A percentile compares a stretch with the other conserved stretches of the same genome.
These are phyloP conservation scores for Cydia strobilella DNA, from an alignment of 1,140 invertebrate genomes.

Conservation along the genomic window DNA sequence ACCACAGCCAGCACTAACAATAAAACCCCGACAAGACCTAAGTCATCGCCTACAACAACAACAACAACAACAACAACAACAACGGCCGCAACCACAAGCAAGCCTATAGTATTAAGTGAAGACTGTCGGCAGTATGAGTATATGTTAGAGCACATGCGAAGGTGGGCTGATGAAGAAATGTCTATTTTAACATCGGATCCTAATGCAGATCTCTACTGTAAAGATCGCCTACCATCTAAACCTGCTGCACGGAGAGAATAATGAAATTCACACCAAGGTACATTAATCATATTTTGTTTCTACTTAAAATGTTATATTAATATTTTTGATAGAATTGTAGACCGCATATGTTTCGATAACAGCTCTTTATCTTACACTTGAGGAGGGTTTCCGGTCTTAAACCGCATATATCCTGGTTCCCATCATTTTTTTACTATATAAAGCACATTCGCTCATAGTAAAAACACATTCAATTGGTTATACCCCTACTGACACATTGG, in stretches of 20 bases:
- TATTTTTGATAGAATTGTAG: too few species aligned
- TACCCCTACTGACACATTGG: neutral
- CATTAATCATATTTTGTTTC: neutral
- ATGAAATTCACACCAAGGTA: neutral
- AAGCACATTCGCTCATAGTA: too few species aligned
- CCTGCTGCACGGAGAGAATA: too few species aligned
- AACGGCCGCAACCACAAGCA: neutral
- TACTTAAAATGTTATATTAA: neutral
- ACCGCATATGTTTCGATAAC: too few species aligned
- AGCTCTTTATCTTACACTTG: too few species aligned
- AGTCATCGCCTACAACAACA: neutral
- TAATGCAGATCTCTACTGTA: neutral
- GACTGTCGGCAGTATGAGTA: neutral
- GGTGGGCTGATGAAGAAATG: slow-evolving; percentile 5
- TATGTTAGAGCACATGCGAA: neutral
- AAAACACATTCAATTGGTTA: too few species aligned
- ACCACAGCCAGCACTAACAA: neutral
- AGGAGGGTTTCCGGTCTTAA: too few species aligned
- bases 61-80: too few species aligned
- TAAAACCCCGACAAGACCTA: neutral
- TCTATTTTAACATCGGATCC: neutral
- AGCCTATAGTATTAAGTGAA: neutral
- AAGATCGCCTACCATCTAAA: neutral
- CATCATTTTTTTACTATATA: too few species aligned
- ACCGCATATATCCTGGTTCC: too few species aligned